Base-by-base conservation (phyloP, 2,888 invertebrate genomes). In the Spodoptera picta region DNA sequence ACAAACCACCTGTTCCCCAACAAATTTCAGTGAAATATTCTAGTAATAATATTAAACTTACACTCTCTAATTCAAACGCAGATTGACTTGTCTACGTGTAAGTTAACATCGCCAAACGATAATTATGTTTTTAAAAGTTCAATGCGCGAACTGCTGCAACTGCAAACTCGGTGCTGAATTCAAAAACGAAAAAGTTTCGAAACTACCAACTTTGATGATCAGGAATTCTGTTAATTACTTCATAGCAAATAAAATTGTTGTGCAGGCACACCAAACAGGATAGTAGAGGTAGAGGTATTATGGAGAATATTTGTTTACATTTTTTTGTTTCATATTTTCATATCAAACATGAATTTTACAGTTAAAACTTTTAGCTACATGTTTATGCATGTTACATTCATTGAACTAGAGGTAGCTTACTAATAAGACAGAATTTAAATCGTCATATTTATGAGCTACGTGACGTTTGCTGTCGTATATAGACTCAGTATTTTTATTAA, bases 181-280 rank as follows among this genome's bases (percentile, higher is more conserved):
- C 64, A 64, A 63, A 62, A 73, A 53, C 55, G 69, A 64, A 73
- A 72, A 75, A 73, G 67, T 68, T 74, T 63, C 14, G 24, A 58
- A 76, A 76, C 66, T 65, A 66, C 70, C 55, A 74, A 70, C 78
- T 67, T 70, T 69, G 55, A 73, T 73, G 69, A 77, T 65, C 66
- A 65, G 64, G 14, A 69, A 69, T 69, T 68, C 64, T 54, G 64
- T 79, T 77, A 78, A 78, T 75, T 75, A 79, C 64, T 59, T 57
- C 63, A 65, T 58, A 64, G 71, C 51, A 65, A 78, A 75, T 65
- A 65, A 60, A 65, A 69, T 47, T 54, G 31, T 49, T 12, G 57
- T 54, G 42, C 43, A 14, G 36, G 51, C 51, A 23, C 53, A 43
- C n/a, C 7, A 12, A 43, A 24, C 23, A 51, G 1, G 42, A n/a